Percentiles rank a stretch among this genome's conserved stretches.
Conservation (phyloP, 2,888 invertebrate genomes). For the Merodon equestris region DNA sequence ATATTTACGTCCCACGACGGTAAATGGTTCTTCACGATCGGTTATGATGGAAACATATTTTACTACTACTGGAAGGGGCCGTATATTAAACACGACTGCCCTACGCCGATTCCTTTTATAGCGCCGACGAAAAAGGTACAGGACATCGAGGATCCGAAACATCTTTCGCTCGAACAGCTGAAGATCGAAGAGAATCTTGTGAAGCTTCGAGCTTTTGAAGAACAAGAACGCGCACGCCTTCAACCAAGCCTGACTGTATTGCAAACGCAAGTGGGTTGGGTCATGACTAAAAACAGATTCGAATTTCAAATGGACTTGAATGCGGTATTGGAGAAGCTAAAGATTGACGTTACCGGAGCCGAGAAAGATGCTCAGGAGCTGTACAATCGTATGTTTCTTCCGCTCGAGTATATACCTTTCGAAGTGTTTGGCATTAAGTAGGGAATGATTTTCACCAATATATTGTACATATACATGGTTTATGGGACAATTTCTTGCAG, state of each 20-base stretch:
- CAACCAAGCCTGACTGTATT: constrained; percentile 53
- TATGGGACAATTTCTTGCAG: constrained; percentile 1
- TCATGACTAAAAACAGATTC: constrained; percentile 82
- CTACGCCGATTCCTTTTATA: constrained; percentile 4
- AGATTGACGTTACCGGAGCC: constrained; percentile 86
- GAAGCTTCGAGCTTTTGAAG: constrained; percentile 72
- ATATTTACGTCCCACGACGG: constrained; percentile 83
- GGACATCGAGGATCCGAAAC: constrained; percentile 74
- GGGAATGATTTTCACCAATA: background rate
- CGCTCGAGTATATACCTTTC: constrained; percentile 84
- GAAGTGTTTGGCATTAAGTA: constrained; percentile 82
- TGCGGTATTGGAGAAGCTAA: constrained; percentile 83
- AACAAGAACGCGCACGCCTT: constrained; percentile 70
- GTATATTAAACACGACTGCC: constrained; percentile 8
- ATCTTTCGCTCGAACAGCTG: constrained; percentile 82
- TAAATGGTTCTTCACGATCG: constrained; percentile 82
- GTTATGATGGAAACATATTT: constrained; percentile 89
- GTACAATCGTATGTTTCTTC: constrained; percentile 83
- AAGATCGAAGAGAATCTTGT: constrained; percentile 83
- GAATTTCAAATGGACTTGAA: constrained; percentile 82
- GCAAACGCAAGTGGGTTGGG: constrained; percentile 82
- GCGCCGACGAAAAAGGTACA: constrained; percentile 52
- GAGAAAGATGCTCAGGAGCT: constrained; percentile 83
- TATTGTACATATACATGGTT: no score
- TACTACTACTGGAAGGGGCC: constrained; percentile 81